Evolutionary conservation across 1,140 invertebrate species (phyloP).

Genomic region (Hyphantria cunea): DNA sequence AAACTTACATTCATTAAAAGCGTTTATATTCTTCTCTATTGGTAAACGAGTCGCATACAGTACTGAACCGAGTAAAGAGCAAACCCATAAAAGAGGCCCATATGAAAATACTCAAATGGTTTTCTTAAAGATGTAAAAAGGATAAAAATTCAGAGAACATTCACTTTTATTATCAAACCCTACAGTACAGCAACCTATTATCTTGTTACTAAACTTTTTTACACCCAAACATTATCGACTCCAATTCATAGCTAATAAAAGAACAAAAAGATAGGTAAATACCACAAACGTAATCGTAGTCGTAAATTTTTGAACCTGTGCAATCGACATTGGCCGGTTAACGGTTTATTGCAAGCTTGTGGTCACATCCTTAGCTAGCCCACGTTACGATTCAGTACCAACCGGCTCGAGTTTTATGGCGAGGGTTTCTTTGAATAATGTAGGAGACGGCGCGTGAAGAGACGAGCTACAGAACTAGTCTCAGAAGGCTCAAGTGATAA

Average conservation of each 20-base stretch:
- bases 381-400: slow-evolving; percentile 52
- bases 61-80: too few species aligned
- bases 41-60: too few species aligned
- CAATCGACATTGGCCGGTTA: slow-evolving; percentile 36
- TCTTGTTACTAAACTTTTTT: slow-evolving; percentile 14
- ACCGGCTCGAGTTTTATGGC: slow-evolving; percentile 59
- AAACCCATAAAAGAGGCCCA: too few species aligned
- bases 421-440: slow-evolving; percentile 70
- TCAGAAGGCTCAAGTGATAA: slow-evolving; percentile 25
- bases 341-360: slow-evolving; percentile 49
- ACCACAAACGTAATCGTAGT: slow-evolving; percentile 14
- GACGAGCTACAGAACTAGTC: slow-evolving; percentile 38
- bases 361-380: slow-evolving; percentile 42
- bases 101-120: too few species aligned
- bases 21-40: too few species aligned
- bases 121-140: too few species aligned
- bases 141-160: not conserved
- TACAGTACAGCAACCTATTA: not conserved
- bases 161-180: slow-evolving; percentile 5
- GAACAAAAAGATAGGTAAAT: slow-evolving; percentile 20
- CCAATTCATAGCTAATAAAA: slow-evolving; percentile 12
- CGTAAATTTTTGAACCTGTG: slow-evolving; percentile 29
- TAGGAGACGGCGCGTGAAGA: slow-evolving; percentile 61
- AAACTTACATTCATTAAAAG: too few species aligned
- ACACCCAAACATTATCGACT: slow-evolving; percentile 13